Conservation (phyloP, 1,140 invertebrate species). For the Globodera ellingtonae region DNA sequence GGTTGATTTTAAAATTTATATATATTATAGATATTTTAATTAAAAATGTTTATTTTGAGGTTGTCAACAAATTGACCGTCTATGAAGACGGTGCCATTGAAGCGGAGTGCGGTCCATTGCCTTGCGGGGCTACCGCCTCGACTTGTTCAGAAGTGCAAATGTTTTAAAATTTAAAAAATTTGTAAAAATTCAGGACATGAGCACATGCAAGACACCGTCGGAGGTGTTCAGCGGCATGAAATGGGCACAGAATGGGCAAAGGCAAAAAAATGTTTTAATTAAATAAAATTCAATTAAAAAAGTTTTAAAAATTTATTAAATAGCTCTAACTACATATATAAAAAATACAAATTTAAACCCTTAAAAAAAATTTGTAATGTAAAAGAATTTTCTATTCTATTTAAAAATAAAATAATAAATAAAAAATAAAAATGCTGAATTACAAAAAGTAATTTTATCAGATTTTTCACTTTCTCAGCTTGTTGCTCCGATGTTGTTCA, state of each 20-base stretch:
- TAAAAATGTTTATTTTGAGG: constrained; percentile 38
- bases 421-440: neutral
- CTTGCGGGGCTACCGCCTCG: constrained; percentile 54
- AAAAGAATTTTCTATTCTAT: too few species aligned
- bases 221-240: constrained; percentile 62
- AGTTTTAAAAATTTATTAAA: neutral
- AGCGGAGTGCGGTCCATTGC: constrained; percentile 64
- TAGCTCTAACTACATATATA: neutral
- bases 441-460: constrained; percentile 12
- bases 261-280: constrained; percentile 40
- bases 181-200: constrained; percentile 31
- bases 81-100: constrained; percentile 65
- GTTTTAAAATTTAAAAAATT: constrained; percentile 8
- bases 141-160: constrained; percentile 46
- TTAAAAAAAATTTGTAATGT: too few species aligned
- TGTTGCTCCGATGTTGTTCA: constrained; percentile 61
- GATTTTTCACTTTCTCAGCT: constrained; percentile 41
- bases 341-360: too few species aligned
- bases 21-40: neutral
- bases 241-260: constrained; percentile 63
- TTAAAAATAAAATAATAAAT: too few species aligned
- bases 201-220: constrained; percentile 51
- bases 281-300: constrained; percentile 13
- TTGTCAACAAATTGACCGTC: constrained; percentile 63
- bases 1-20: neutral